Conservation (phyloP, 2,797 vertebrate species). For the Lutjanus argentimaculatus region DNA sequence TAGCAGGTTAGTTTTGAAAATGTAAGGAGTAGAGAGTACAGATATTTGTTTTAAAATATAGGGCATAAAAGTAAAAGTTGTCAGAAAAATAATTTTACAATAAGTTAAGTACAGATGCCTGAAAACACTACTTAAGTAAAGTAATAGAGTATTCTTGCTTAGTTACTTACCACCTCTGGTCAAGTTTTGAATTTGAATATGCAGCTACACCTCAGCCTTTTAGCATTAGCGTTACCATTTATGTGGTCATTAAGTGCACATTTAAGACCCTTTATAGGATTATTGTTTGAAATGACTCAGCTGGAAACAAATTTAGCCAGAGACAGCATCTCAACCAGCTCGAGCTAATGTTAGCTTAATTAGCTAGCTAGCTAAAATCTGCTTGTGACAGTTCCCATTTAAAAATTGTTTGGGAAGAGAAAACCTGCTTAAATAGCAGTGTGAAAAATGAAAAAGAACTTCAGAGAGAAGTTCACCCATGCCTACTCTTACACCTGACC, state of each 20-base stretch:
- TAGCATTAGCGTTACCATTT: not conserved
- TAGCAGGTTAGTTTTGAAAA: too few species aligned
- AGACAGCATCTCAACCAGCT: not conserved
- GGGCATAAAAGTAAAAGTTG: too few species aligned
- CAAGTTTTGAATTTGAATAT: not conserved
- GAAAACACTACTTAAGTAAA: too few species aligned
- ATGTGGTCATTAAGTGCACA: not conserved
- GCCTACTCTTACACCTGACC: too few species aligned
- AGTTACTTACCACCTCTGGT: too few species aligned
- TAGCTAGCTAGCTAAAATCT: not conserved
- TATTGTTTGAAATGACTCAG: not conserved
- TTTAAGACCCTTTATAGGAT: not conserved
- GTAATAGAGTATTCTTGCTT: too few species aligned
- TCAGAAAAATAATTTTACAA: too few species aligned
- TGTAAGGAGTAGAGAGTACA: too few species aligned
- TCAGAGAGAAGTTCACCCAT: too few species aligned
- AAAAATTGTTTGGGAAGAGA: not conserved
- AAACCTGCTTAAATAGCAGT: not conserved
- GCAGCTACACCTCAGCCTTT: not conserved
- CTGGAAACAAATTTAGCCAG: not conserved
- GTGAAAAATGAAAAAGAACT: too few species aligned
- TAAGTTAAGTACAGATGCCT: too few species aligned
- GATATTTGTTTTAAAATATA: too few species aligned
- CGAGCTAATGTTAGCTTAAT: not conserved
- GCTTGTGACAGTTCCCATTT: not conserved